Base-by-base conservation (phyloP, 1,140 invertebrate genomes). In the Drosophila repleta region DNA sequence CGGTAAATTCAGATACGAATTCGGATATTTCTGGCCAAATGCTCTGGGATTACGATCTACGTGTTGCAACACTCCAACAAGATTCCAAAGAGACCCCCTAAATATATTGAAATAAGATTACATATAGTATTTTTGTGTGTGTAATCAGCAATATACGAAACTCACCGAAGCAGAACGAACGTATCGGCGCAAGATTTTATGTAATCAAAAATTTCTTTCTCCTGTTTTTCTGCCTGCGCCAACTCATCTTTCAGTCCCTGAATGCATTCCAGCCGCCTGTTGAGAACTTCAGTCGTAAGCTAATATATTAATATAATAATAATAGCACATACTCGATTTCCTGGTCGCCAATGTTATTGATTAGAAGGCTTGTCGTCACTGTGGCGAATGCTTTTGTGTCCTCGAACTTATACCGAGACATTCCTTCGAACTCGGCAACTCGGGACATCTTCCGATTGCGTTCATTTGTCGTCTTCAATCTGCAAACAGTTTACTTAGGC, bases 11-110 rank as follows among this genome's bases (percentile, higher is more conserved):
- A 91, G 64, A 45, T 91, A 90, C 0, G 83, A 76, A 37, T 64
- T 91, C 0, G 69, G 78, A 78, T 91, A 91, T 13, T 68, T 35
- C 8, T 52, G 6, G 3, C 58, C 67, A 1, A 76, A 17, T 0
- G 58, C 29, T 56, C 72, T 78, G 1, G 79, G 73, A 15, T 78
- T 67, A 4, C 72, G 71, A 35, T 77, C 88, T 1, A 91, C 74
- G 39, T 90, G 64, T 0, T 77, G 67, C 1, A 91, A 29, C 8
- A 91, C 87, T 45, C 88, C 88, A 7, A 70, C 32, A 0, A 91
- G 55, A 58, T 91, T 90, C 88, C 90, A 91, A 51, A 91, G 63
- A 0, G 51, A 55, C 5, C 77, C n/a, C 32, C 90, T 91, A 20
- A 24, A 10, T 0, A 45, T 13, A 11, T n/a, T 13, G n/a, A 32